Conservation (phyloP, 1,140 invertebrate species). For the Varroa destructor region DNA sequence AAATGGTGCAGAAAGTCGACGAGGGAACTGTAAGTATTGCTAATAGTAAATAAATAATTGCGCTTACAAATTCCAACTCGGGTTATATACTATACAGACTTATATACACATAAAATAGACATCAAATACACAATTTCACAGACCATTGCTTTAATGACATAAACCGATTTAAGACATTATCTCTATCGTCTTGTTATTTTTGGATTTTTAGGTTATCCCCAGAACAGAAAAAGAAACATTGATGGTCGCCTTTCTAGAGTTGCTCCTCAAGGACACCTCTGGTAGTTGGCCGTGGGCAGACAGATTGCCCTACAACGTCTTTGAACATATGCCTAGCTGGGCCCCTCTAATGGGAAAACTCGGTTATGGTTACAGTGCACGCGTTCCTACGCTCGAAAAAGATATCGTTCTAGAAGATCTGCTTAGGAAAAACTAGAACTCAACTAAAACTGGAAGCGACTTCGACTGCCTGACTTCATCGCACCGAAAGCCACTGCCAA, state of each 20-base stretch:
- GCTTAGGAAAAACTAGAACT: too few species aligned
- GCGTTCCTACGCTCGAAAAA: background rate
- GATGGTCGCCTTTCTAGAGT: conserved; percentile 4
- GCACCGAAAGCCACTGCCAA: too few species aligned
- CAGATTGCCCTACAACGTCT: conserved; percentile 10
- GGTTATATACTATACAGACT: too few species aligned
- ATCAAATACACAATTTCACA: too few species aligned
- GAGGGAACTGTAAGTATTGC: conserved; percentile 1
- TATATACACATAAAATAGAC: too few species aligned
- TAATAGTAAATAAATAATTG: too few species aligned
- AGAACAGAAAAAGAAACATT: conserved; percentile 5
- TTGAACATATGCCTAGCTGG: background rate
- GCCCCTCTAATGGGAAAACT: conserved; percentile 21
- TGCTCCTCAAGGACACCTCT: conserved; percentile 14
- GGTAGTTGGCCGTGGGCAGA: conserved; percentile 5
- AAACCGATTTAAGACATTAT: too few species aligned
- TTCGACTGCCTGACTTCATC: too few species aligned
- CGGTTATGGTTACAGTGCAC: conserved; percentile 18
- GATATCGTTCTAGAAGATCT: background rate
- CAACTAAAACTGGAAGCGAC: too few species aligned
- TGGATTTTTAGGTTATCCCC: background rate
- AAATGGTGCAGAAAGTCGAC: conserved; percentile 21
- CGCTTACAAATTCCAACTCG: too few species aligned
- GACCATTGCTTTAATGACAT: too few species aligned
- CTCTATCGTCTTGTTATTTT: too few species aligned